phyloP scores from a whole-genome alignment of 1,140 invertebrate species.

The Drosophila equinoxialis region DNA sequence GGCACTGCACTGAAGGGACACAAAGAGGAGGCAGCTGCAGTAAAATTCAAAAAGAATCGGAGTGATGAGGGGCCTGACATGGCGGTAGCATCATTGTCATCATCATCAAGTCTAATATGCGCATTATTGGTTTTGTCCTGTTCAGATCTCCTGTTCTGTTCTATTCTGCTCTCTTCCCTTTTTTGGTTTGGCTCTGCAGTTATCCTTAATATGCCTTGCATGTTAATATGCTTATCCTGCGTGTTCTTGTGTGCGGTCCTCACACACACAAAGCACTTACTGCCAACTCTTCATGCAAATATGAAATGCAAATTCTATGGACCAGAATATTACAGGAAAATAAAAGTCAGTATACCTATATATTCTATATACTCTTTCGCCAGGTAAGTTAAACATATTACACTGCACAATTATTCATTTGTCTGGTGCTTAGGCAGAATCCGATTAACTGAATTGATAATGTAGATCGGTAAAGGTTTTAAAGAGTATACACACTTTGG shows the following conservation, averaged over 20 bases:
- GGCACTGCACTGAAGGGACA: constrained; percentile 38
- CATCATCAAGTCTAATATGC: constrained; percentile 79
- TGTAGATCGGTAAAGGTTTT: not conserved
- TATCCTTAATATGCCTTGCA: constrained; percentile 74
- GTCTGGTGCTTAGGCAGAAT: too few species aligned
- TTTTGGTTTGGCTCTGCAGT: constrained; percentile 46
- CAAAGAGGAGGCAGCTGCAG: not conserved
- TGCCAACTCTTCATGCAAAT: constrained; percentile 69
- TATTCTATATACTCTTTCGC: not conserved
- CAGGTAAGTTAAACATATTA: not conserved
- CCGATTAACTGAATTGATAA: too few species aligned
- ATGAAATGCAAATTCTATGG: constrained; percentile 73
- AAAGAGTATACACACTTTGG: not conserved
- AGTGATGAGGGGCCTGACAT: not conserved
- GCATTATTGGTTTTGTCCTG: constrained; percentile 78
- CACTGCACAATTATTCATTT: too few species aligned
- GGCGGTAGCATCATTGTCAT: constrained; percentile 42
- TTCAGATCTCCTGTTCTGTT: constrained; percentile 24
- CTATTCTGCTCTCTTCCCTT: constrained; percentile 9
- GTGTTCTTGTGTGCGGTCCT: constrained; percentile 27
- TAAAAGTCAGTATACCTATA: not conserved
- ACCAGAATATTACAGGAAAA: constrained; percentile 62
- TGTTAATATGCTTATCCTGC: constrained; percentile 64
- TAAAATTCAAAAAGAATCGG: not conserved
- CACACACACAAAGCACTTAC: constrained; percentile 35